Percentiles rank a stretch among this genome's conserved stretches.
These are phyloP conservation scores for Poeciliopsis retropinna DNA, from an alignment of 2,113 vertebrate genomes.

Conservation along the genomic window DNA sequence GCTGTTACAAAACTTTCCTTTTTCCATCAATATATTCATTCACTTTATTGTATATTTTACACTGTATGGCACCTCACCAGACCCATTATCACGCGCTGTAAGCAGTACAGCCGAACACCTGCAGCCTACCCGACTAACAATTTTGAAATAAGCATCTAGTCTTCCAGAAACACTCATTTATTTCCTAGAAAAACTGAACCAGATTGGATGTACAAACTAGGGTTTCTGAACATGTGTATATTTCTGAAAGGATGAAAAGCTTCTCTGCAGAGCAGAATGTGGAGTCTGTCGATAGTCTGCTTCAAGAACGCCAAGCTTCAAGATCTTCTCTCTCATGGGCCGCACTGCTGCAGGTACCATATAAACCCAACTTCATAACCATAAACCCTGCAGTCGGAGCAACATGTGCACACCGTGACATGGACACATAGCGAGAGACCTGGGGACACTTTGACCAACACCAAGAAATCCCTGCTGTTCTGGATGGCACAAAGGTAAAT, in stretches of 20 bases:
- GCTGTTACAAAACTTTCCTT: constrained; percentile 70
- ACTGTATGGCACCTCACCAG: constrained; percentile 35
- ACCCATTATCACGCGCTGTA: constrained; percentile 27
- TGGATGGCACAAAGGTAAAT: constrained; percentile 31
- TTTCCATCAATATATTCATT: constrained; percentile 52
- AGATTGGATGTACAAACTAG: constrained; percentile 54
- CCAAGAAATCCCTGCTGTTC: constrained; percentile 26
- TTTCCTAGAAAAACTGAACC: constrained; percentile 37
- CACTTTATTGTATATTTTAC: constrained; percentile 49
- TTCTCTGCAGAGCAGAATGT: constrained; percentile 82
- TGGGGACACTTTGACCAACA: constrained; percentile 19
- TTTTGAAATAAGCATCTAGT: constrained; percentile 14
- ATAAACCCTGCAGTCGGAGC: constrained; percentile 18
- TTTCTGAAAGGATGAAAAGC: constrained; percentile 52
- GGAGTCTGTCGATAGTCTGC: constrained; percentile 46
- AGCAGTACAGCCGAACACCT: constrained; percentile 30
- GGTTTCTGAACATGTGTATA: constrained; percentile 49
- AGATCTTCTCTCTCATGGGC: constrained; percentile 56
- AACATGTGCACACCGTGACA: constrained; percentile 10
- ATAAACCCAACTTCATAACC: constrained; percentile 13
- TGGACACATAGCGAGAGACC: background rate
- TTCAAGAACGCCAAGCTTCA: constrained; percentile 57
- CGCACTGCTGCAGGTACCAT: constrained; percentile 34
- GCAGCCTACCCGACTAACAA: constrained; percentile 9
- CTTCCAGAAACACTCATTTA: constrained; percentile 33